Base-by-base conservation (phyloP, 2,113 vertebrate genomes). In the Cercopithecus mona region DNA sequence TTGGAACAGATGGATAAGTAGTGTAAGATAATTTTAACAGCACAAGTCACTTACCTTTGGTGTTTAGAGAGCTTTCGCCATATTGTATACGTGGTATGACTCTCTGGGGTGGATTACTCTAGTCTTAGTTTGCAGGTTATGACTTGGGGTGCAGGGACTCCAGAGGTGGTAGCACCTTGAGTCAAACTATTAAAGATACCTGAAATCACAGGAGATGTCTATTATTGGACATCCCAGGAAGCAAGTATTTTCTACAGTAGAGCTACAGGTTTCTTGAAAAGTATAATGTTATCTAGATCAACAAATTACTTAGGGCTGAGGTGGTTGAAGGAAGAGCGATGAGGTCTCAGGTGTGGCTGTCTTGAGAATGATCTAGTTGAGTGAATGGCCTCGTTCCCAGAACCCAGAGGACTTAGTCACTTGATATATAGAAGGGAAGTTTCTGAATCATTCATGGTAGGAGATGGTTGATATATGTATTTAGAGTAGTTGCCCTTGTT, bases 401-500 rank as follows among this genome's bases (percentile, higher is more conserved):
- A 81, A 88, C 30, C 32, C 55, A 38, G 64, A 93, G 6, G 5
- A 66, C 12, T 80, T 78, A 66, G 72, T 93, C 30, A 40, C 32
- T 14, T 52, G 16, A n/a, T 73, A 11, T 12, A 43, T 75, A 32
- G 22, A 85, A 8, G 23, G 23, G 17, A 64, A 43, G 18, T 75
- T n/a, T 70, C 43, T 55, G 40, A 78, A 32, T 92, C 43, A 76
- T 38, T 91, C 59, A 40, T 5, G 13, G 52, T 72, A 55, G 35
- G 32, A 93, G 45, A 32, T 22, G 35, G 64, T 50, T 83, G 70
- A 70, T n/a, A 4, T 35, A 25, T 45, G 16, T 1, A 32, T 72
- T 92, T 89, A 92, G 64, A 64, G 43, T 73, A 81, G 43, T 86
- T 85, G 61, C 3, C 50, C 38, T 80, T 93, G 52, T 93, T 97